Evolutionary conservation across 2,888 invertebrate species (phyloP).

Genomic region (Drosophila affinis): DNA sequence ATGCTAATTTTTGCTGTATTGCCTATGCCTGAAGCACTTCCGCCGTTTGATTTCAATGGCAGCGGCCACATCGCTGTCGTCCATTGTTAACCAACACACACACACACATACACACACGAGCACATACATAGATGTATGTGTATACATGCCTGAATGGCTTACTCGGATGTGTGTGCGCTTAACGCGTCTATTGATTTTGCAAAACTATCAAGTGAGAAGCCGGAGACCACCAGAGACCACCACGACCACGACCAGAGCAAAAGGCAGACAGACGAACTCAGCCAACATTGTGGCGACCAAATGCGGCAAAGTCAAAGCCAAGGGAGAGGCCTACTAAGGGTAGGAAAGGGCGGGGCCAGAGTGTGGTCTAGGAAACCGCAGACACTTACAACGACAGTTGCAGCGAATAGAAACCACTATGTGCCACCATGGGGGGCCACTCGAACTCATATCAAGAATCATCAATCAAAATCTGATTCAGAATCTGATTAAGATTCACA

Average conservation of each 20-base stretch:
- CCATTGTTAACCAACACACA: slow-evolving; percentile 46
- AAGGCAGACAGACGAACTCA: slow-evolving; percentile 4
- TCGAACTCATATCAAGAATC: neutral
- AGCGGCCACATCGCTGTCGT: slow-evolving; percentile 36
- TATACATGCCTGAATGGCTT: slow-evolving; percentile 7
- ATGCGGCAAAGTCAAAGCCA: slow-evolving; percentile 36
- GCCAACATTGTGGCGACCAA: slow-evolving; percentile 22
- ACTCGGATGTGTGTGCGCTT: slow-evolving; percentile 10
- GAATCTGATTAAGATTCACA: neutral
- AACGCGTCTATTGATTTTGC: slow-evolving; percentile 68
- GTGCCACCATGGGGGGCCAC: too few relatives aligned
- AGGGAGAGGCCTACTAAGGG: slow-evolving; percentile 2
- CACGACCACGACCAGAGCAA: neutral
- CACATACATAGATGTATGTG: neutral
- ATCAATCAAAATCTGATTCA: neutral
- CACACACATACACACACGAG: neutral
- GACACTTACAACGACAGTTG: neutral
- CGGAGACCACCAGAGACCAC: neutral
- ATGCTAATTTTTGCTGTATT: slow-evolving; percentile 64
- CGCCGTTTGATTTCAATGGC: slow-evolving; percentile 76
- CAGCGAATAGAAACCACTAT: neutral
- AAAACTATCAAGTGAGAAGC: slow-evolving; percentile 41
- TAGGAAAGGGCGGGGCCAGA: neutral
- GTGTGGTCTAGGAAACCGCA: neutral
- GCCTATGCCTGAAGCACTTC: slow-evolving; percentile 57